These are phyloP conservation scores for Styela clava DNA, from an alignment of 23 tunicate species.

Conservation along the genomic window DNA sequence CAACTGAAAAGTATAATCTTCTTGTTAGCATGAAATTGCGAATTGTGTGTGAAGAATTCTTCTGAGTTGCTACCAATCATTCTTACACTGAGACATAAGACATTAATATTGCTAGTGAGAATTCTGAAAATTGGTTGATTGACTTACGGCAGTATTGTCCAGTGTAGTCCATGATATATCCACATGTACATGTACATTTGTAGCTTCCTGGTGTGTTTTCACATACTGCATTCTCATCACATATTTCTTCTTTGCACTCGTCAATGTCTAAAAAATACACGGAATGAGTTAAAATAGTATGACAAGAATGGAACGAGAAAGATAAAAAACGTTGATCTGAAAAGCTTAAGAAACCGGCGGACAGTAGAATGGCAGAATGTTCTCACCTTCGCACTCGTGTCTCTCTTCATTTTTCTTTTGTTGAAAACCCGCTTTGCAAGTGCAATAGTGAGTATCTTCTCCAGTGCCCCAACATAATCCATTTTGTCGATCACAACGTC, in stretches of 20 bases:
- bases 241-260: slow-evolving; percentile 6
- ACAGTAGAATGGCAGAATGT: too few relatives aligned
- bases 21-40: too few relatives aligned
- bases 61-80: too few relatives aligned
- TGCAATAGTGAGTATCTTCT: slow-evolving; percentile 3
- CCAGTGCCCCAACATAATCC: slow-evolving; percentile 29
- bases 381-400: slow-evolving; percentile 8
- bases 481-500: slow-evolving; percentile 10
- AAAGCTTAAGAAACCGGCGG: too few relatives aligned
- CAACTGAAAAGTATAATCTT: too few relatives aligned
- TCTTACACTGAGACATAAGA: too few relatives aligned
- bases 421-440: slow-evolving; percentile 21
- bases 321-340: too few relatives aligned
- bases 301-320: too few relatives aligned
- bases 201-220: slow-evolving; percentile 1
- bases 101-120: too few relatives aligned
- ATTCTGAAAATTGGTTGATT: too few relatives aligned
- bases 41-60: too few relatives aligned
- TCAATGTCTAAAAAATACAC: slow-evolving; percentile 11
- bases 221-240: slow-evolving; percentile 16
- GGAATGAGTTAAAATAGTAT: too few relatives aligned
- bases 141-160: slow-evolving; percentile 26
- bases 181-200: slow-evolving; percentile 20
- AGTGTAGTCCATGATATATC: slow-evolving; percentile 14
- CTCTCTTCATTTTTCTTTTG: neutral